phyloP scores from a whole-genome alignment of 2,797 vertebrate genomes.

The Sebastes matsubarae region DNA sequence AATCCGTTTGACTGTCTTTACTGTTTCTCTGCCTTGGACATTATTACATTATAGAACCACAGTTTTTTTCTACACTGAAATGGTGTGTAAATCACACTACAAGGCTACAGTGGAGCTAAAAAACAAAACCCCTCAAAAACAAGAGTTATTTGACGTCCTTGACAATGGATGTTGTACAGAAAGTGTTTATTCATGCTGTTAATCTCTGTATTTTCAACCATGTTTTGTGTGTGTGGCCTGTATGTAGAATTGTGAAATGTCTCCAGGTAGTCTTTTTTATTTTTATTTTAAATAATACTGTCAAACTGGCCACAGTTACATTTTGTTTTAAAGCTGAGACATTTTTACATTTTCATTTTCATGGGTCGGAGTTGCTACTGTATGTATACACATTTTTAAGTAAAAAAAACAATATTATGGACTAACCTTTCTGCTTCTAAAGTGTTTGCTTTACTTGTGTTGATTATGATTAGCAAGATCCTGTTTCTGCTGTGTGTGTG shows the following conservation, averaged over 20 bases:
- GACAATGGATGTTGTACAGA: slow-evolving; percentile 46
- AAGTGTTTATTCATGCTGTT: slow-evolving; percentile 22
- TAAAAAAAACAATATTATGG: slow-evolving; percentile 34
- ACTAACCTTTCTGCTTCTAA: not conserved
- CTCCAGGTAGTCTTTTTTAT: slow-evolving; percentile 24
- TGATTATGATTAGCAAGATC: not conserved
- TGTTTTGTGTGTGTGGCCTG: slow-evolving; percentile 38
- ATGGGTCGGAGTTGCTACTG: slow-evolving; percentile 36
- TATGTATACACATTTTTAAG: slow-evolving; percentile 68
- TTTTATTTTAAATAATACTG: slow-evolving; percentile 10
- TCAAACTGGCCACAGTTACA: slow-evolving; percentile 29
- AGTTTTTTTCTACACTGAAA: slow-evolving; percentile 27
- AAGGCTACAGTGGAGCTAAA: not conserved
- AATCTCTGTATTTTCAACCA: slow-evolving; percentile 34
- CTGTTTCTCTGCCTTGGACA: slow-evolving; percentile 18
- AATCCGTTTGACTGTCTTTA: slow-evolving; percentile 8
- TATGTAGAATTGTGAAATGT: slow-evolving; percentile 49
- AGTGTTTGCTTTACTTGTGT: not conserved
- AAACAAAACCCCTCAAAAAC: not conserved
- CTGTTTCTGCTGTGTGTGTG: not conserved
- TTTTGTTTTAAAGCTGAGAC: slow-evolving; percentile 51
- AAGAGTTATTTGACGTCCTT: not conserved
- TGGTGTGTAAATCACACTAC: not conserved
- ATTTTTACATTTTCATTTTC: slow-evolving; percentile 63
- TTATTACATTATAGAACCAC: slow-evolving; percentile 2